Evolutionary conservation across 2,888 invertebrate genomes (phyloP), one percentile per base, ranked within the genome.

Genomic region (Agrilus mali): DNA sequence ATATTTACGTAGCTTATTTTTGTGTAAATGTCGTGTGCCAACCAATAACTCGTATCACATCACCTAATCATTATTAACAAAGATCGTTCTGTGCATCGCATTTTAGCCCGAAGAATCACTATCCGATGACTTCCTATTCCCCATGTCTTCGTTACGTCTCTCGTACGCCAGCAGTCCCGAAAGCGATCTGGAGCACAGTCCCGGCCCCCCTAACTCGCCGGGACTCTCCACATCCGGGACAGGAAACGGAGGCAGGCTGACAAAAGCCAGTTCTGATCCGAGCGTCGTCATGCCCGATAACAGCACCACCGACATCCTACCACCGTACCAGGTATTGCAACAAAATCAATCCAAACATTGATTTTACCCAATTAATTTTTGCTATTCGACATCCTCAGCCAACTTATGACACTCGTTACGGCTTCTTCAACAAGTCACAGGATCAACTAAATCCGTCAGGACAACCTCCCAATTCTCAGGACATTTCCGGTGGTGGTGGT

Each of bases 121-220:
- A 67, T 92, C 93, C 60, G 96, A 97, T 71, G 95, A 97, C 78
- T 94, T 95, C 81, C 82, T 96, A 65, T 96, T 96, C 78, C 95
- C 95, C 64, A 94, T 95, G 94, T 89, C 89, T 56, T 87, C 88
- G 63, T 82, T 90, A 66, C 84, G 93, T 64, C 75, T 94, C 55
- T 94, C 94, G 63, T 94, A 93, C 70, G 93, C 93, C 53, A 93
- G 93, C 63, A 92, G 92, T 65, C 93, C 93, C 51, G 94, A 95
- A 72, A 92, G 90, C 65, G 95, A 95, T 71, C 75, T 89, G 68
- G 94, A 94, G 65, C 80, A 87, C 62, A 87, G 86, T 63, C 80
- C 80, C 49, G 80, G 80, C 56, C 80, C 80, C 50, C 76, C 76
- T 52, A 68, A 74, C 54, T 57, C 60, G 4, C 61, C 74, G 64